Percentiles rank a stretch among this genome's conserved stretches.
phyloP scores from a whole-genome alignment of 1,140 invertebrate species.

The Euura lappo region DNA sequence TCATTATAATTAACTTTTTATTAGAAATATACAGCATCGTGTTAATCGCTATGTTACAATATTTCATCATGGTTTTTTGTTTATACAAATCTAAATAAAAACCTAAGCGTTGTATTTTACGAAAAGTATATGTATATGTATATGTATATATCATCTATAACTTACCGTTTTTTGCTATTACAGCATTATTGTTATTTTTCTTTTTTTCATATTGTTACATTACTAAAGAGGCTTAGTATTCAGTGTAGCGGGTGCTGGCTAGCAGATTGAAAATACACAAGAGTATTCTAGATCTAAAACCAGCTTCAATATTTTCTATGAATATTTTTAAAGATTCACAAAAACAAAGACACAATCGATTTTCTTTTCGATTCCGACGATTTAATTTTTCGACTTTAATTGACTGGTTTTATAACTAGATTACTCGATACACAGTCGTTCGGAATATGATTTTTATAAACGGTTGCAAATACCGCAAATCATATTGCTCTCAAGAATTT shows the following conservation, averaged over 20 bases:
- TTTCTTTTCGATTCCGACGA: too few relatives aligned
- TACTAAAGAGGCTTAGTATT: neutral
- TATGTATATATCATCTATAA: neutral
- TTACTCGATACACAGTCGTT: too few relatives aligned
- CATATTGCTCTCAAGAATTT: too few relatives aligned
- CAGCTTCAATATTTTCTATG: too few relatives aligned
- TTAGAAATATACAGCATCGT: conserved; percentile 50
- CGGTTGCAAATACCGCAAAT: too few relatives aligned
- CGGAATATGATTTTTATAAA: too few relatives aligned
- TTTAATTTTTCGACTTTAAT: too few relatives aligned
- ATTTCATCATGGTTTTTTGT: conserved; percentile 19
- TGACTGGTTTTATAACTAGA: too few relatives aligned
- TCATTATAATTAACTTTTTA: conserved; percentile 32
- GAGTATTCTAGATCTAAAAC: too few relatives aligned
- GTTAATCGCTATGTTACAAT: conserved; percentile 8
- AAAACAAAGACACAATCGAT: too few relatives aligned
- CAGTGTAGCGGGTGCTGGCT: neutral
- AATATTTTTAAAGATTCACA: too few relatives aligned
- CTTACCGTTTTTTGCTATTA: neutral
- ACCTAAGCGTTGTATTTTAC: conserved; percentile 3
- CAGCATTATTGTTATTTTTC: neutral
- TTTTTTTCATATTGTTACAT: neutral
- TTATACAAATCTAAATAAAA: conserved; percentile 30
- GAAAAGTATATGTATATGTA: neutral
- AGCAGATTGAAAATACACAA: neutral